phyloP scores from a whole-genome alignment of 2,888 invertebrate species.

The Drosophila sordidula region DNA sequence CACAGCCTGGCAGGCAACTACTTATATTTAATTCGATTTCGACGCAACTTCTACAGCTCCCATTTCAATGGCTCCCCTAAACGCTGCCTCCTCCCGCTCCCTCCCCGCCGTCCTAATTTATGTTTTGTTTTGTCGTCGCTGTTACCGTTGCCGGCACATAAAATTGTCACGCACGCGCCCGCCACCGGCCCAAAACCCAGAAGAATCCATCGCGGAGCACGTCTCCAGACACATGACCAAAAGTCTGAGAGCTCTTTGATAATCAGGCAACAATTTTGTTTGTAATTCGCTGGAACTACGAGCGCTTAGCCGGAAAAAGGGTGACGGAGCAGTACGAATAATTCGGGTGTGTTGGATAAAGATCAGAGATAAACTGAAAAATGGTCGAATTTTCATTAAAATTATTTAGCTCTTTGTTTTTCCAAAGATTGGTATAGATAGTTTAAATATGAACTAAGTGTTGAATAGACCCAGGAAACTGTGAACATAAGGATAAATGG shows the following conservation, averaged over 20 bases:
- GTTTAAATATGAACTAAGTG: no score
- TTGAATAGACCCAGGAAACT: no score
- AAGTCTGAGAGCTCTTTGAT: slow-evolving; percentile 21
- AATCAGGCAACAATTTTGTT: slow-evolving; percentile 40
- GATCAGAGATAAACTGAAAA: slow-evolving; percentile 10
- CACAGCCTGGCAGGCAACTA: slow-evolving; percentile 42
- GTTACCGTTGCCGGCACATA: slow-evolving; percentile 50
- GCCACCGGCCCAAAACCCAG: slow-evolving; percentile 29
- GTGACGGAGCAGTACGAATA: not conserved
- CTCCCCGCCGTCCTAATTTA: slow-evolving; percentile 59
- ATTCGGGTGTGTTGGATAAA: not conserved
- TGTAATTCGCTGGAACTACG: slow-evolving; percentile 42
- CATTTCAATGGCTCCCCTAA: slow-evolving; percentile 17
- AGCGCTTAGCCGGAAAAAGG: slow-evolving; percentile 48
- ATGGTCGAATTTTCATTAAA: not conserved
- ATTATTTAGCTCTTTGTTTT: no score
- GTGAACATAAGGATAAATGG: no score
- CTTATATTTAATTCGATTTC: slow-evolving; percentile 73
- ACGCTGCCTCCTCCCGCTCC: slow-evolving; percentile 19
- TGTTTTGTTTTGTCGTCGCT: slow-evolving; percentile 64
- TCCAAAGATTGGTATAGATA: no score
- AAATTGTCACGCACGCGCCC: slow-evolving; percentile 69
- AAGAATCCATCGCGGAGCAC: slow-evolving; percentile 51
- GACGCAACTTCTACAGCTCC: slow-evolving; percentile 32
- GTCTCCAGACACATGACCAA: slow-evolving; percentile 27